Conservation (phyloP, 1,140 invertebrate species). For the Elymnias hypermnestra region DNA sequence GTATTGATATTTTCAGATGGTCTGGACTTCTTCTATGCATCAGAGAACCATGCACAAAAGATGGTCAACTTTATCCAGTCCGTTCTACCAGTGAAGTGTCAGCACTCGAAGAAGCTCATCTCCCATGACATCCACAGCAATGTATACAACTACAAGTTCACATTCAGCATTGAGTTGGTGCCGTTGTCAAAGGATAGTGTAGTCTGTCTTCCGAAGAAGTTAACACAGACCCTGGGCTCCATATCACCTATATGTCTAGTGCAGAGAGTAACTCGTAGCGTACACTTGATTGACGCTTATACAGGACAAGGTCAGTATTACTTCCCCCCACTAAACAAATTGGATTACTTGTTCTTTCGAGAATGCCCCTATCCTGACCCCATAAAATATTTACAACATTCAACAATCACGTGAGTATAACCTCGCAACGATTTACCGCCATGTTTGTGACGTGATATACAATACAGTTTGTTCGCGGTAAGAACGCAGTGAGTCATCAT, state of each 20-base stretch:
- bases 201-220: slow-evolving; percentile 92
- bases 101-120: slow-evolving; percentile 95
- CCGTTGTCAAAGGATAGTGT: slow-evolving; percentile 98
- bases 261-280: slow-evolving; percentile 89
- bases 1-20: slow-evolving; percentile 92
- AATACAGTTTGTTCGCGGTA: too few relatives aligned
- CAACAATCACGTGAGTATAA: too few relatives aligned
- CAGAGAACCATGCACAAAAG: slow-evolving; percentile 94
- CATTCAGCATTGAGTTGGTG: slow-evolving; percentile 95
- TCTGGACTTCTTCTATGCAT: slow-evolving; percentile 96
- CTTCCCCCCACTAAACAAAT: too few relatives aligned
- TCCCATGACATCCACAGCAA: slow-evolving; percentile 99
- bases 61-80: slow-evolving; percentile 95
- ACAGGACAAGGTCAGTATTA: slow-evolving; percentile 87
- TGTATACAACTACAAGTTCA: slow-evolving; percentile 97
- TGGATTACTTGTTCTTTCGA: too few relatives aligned
- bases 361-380: too few relatives aligned
- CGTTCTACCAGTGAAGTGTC: slow-evolving; percentile 91
- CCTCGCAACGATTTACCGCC: too few relatives aligned
- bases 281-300: slow-evolving; percentile 96
- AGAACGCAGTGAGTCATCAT: too few relatives aligned
- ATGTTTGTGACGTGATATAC: too few relatives aligned
- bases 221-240: slow-evolving; percentile 93
- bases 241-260: slow-evolving; percentile 95
- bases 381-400: too few relatives aligned